Evolutionary conservation across 2,888 invertebrate genomes (phyloP), one percentile per base, ranked within the genome.

Genomic region (Callimorpha dominula): DNA sequence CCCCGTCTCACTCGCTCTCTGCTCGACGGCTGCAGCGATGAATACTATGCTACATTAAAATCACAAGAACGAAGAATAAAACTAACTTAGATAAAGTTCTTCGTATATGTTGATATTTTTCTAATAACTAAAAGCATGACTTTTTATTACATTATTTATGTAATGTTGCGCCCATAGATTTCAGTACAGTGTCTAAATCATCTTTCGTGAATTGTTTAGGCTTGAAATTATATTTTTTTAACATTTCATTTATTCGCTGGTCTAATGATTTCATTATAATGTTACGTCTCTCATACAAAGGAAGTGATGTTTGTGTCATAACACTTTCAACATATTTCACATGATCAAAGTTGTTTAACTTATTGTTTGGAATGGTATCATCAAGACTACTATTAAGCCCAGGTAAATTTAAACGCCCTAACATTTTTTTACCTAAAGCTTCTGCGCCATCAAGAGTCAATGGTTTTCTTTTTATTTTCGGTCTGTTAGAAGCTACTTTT

Each of bases 311-410:
- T 46, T 60, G 20, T 31, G 8, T 43, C 68, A 68, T 68, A 57
- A 68, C 43, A 15, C 14, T 14, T 1, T 68, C 52, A 4, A 60
- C 57, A 31, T 46, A 46, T 31, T 68, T 68, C 11, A 68, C 68
- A 9, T 68, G 68, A n/a, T 68, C 68, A 68, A 60, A 52, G 9
- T 67, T 52, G 6, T 67, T 50, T 7, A 65, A 14, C 4, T 54
- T 31, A 9, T 52, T 66, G 46, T 68, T 68, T 15, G 57, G 4
- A 46, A 68, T 3, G 5, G 68, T 57, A 1, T 60, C 68, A 15
- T 31, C 57, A 9, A 52, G 9, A 46, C 17, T 52, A 40, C 4
- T 54, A 8, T 54, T 54, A n/a, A 54, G n/a, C 12, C 46, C 57
- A 17, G 68, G 68, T 14, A 68, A 46, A 9, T 46, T 60, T 57